phyloP scores from a whole-genome alignment of 2,113 vertebrate genomes.

The Cygnus buccinator region DNA sequence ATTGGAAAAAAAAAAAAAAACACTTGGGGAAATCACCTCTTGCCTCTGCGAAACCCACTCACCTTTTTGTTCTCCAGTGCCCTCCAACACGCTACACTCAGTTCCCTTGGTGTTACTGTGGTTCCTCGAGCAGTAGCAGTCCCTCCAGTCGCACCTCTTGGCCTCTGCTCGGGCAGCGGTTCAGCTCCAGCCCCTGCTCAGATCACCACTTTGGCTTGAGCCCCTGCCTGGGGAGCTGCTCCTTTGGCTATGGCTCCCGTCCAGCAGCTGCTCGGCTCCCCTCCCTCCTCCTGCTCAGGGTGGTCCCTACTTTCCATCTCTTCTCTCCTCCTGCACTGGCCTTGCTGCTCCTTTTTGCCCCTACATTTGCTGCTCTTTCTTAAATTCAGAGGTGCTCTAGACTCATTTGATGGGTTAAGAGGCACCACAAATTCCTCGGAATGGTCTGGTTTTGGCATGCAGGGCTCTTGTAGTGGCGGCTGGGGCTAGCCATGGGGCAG shows the following conservation, averaged over 20 bases:
- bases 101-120: neutral
- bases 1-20: neutral
- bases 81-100: neutral
- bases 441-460: neutral
- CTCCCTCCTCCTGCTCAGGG: neutral
- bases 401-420: neutral
- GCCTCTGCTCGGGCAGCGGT: neutral
- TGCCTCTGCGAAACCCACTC: neutral
- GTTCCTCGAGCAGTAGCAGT: neutral
- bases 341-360: neutral
- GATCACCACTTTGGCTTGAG: neutral
- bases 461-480: too few species aligned
- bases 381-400: neutral
- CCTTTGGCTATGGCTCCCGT: neutral
- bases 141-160: neutral
- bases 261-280: neutral
- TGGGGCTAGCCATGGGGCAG: neutral
- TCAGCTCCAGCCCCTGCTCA: neutral
- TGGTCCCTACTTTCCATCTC: neutral
- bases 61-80: neutral
- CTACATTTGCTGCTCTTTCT: neutral
- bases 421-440: neutral
- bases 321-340: neutral
- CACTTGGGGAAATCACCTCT: neutral
- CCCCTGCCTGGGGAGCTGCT: neutral